Conservation (phyloP, 2,888 invertebrate genomes). For the Teleogryllus oceanicus region DNA sequence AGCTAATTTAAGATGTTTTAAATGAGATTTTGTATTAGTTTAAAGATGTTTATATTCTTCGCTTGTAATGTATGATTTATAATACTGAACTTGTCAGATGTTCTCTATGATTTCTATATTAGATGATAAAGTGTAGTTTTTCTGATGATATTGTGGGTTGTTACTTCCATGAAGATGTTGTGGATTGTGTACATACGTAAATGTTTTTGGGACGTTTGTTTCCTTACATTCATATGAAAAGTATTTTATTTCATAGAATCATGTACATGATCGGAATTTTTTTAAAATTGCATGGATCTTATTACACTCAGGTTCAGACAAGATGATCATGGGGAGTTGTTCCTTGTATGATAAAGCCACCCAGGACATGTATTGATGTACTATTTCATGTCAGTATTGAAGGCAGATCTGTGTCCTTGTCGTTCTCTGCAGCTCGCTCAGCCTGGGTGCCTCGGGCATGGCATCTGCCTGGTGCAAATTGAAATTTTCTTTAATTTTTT, state of each 20-base stretch:
- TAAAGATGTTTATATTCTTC: background rate
- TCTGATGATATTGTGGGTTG: conserved; percentile 18
- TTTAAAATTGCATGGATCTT: conserved; percentile 3
- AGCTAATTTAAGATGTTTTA: conserved; percentile 10
- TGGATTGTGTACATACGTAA: conserved; percentile 2
- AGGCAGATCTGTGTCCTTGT: conserved; percentile 3
- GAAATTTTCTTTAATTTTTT: background rate
- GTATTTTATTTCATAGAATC: background rate
- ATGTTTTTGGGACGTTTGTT: background rate
- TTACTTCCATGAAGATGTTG: conserved; percentile 18
- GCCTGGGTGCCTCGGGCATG: background rate
- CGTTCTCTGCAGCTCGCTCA: background rate
- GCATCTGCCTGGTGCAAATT: conserved; percentile 5
- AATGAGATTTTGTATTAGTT: conserved; percentile 11
- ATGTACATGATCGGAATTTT: background rate
- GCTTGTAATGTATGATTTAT: background rate
- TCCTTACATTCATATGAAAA: background rate
- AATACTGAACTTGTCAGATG: background rate
- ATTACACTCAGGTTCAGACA: conserved; percentile 11
- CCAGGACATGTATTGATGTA: background rate
- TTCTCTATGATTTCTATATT: background rate
- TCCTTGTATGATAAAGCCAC: background rate
- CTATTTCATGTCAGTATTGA: background rate
- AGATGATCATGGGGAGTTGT: background rate
- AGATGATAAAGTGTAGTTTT: conserved; percentile 2